Percentiles rank a stretch among this genome's conserved stretches.
phyloP scores from a whole-genome alignment of 2,113 vertebrate species.

The Merops nubicus region DNA sequence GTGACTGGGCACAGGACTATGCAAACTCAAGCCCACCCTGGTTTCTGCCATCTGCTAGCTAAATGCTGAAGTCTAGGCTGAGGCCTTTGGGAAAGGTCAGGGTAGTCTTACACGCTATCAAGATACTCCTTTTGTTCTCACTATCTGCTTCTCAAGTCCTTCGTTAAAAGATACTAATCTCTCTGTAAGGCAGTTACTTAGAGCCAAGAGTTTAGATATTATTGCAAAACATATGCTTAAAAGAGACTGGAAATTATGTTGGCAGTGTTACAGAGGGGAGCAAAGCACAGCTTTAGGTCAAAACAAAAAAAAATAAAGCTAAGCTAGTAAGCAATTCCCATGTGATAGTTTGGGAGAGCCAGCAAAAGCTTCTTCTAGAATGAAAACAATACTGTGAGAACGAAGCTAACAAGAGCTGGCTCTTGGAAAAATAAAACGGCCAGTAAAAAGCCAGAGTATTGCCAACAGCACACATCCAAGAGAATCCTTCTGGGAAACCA shows the following conservation, averaged over 20 bases:
- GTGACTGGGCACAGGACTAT: neutral
- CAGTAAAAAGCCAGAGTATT: neutral
- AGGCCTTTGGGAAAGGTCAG: slow-evolving; percentile 45
- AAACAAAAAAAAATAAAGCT: slow-evolving; percentile 41
- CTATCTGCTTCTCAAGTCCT: slow-evolving; percentile 15
- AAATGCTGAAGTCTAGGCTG: neutral
- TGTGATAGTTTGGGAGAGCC: slow-evolving; percentile 31
- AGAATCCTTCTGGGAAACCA: slow-evolving; percentile 22
- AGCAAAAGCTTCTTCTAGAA: slow-evolving; percentile 63
- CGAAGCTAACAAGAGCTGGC: slow-evolving; percentile 12
- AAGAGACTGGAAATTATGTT: slow-evolving; percentile 64
- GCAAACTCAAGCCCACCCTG: neutral
- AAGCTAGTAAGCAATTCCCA: slow-evolving; percentile 62
- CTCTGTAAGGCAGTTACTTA: neutral
- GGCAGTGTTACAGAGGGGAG: slow-evolving; percentile 54
- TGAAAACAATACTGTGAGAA: slow-evolving; percentile 59
- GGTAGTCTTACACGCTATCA: neutral
- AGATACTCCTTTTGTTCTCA: slow-evolving; percentile 29
- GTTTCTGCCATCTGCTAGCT: neutral
- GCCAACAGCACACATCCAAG: slow-evolving; percentile 31
- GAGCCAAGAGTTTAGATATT: slow-evolving; percentile 56
- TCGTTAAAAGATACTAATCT: slow-evolving; percentile 42
- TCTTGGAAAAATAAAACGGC: slow-evolving; percentile 32
- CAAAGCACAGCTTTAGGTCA: slow-evolving; percentile 39
- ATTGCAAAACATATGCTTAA: slow-evolving; percentile 62